Evolutionary conservation across 1,140 invertebrate genomes (phyloP), one percentile per base, ranked within the genome.

Genomic region (Zaprionus davidi): DNA sequence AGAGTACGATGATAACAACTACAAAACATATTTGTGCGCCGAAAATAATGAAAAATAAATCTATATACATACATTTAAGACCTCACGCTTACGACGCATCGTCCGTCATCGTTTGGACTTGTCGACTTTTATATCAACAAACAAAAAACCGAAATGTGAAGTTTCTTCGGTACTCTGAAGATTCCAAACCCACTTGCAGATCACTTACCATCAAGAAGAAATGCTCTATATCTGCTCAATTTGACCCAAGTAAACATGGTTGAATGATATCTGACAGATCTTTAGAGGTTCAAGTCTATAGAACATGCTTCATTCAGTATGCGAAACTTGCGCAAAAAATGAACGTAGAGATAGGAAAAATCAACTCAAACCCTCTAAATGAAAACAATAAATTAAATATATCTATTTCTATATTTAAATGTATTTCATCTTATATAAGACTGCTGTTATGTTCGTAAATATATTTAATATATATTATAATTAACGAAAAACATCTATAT

Each of bases 371-470:
- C 81, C 78, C 81, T 90, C 86, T 90, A 90, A 83, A 83, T 83
- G 78, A 81, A 90, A 90, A 90, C 76, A 90, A 91, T 87, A 90
- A 90, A 83, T 73, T 83, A 66, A 90, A 79, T 82, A 81, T 82
- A 81, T 51, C 63, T 80, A 74, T 81, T 81, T 78, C 59, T 82
- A 78, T 77, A 67, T 78, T 82, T 82, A 71, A 81, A 81, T 81
- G 82, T 90, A 90, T 90, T 84, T 91, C 86, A 90, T 92, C 85
- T 90, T 92, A 92, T 81, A 92, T 92, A 92, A 92, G 91, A 92
- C 91, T 92, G 91, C 91, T 92, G 91, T 92, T 92, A 92, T 92
- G 88, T 92, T 92, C 91, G 88, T 91, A 92, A 91, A 91, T 92
- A 86, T 91, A 91, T 88, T 91, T 76, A 84, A 88, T 88, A 87